Evolutionary conservation across 2,113 vertebrate species (phyloP).

Genomic region (Stigmatopora nigra): DNA sequence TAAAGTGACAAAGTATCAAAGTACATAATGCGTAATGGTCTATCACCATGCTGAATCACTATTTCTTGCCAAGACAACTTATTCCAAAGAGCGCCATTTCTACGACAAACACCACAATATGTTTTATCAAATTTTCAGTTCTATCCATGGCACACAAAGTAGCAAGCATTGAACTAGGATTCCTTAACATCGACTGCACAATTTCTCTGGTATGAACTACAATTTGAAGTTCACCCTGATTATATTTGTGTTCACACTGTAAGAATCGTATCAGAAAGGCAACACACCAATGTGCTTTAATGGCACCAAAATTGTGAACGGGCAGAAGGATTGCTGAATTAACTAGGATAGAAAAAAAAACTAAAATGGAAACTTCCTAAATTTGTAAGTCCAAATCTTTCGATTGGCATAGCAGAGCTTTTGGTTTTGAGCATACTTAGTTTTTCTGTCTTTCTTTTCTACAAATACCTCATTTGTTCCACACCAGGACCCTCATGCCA

Average conservation of each 20-base stretch:
- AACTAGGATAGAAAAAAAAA: not conserved
- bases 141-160: conserved; percentile 33
- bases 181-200: conserved; percentile 11
- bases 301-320: not conserved
- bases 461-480: not conserved
- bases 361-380: not conserved
- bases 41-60: conserved; percentile 40
- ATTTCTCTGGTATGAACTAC: not conserved
- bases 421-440: too few relatives aligned
- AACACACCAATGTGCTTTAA: not conserved
- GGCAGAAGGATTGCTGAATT: not conserved
- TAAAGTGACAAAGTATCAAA: conserved; percentile 50
- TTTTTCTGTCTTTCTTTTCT: conserved; percentile 6
- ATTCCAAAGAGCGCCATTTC: conserved; percentile 48
- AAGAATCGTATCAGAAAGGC: not conserved
- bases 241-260: not conserved
- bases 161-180: conserved; percentile 36
- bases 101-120: conserved; percentile 43
- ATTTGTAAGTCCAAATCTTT: too few relatives aligned
- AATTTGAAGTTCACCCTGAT: not conserved
- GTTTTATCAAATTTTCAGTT: conserved; percentile 42
- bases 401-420: too few relatives aligned
- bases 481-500: not conserved
- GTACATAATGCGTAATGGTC: conserved; percentile 43
- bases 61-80: conserved; percentile 43